A percentile compares a stretch with the other conserved stretches of the same genome.
phyloP scores from a whole-genome alignment of 2,797 vertebrate species.

The Crax fasciolata region DNA sequence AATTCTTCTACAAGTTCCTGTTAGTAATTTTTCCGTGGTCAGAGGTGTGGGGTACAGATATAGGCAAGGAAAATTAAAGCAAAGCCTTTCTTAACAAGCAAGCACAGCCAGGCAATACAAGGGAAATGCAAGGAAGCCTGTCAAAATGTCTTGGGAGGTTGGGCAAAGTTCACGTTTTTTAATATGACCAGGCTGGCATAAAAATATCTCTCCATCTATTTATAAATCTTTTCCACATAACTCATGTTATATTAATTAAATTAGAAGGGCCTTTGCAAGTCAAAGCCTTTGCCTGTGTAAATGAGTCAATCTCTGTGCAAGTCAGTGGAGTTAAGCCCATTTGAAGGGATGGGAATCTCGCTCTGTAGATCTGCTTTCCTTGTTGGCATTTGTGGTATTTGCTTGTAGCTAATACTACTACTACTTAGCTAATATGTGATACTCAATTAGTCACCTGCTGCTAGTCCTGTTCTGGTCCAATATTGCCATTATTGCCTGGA shows the following conservation, averaged over 20 bases:
- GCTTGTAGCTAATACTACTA: not conserved
- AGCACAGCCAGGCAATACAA: not conserved
- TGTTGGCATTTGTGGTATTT: not conserved
- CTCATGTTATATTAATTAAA: not conserved
- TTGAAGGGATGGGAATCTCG: not conserved
- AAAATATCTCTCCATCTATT: conserved; percentile 7
- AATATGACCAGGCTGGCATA: not conserved
- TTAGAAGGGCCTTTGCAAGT: not conserved
- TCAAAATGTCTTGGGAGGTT: conserved; percentile 9
- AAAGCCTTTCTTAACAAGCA: not conserved
- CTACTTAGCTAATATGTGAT: not conserved
- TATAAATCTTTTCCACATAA: conserved; percentile 8
- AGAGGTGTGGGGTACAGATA: not conserved
- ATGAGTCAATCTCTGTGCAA: not conserved
- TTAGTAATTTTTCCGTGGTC: conserved; percentile 2
- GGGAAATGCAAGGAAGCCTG: conserved; percentile 5
- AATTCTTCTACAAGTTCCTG: not conserved
- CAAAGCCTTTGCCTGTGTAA: not conserved
- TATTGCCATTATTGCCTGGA: not conserved
- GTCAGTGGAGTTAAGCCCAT: not conserved
- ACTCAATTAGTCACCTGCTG: not conserved
- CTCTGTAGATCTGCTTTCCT: not conserved
- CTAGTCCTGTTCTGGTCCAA: not conserved
- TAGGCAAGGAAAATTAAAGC: conserved; percentile 4
- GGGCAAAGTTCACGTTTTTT: not conserved